phyloP scores from a whole-genome alignment of 1,140 invertebrate genomes.

The Uloborus diversus region DNA sequence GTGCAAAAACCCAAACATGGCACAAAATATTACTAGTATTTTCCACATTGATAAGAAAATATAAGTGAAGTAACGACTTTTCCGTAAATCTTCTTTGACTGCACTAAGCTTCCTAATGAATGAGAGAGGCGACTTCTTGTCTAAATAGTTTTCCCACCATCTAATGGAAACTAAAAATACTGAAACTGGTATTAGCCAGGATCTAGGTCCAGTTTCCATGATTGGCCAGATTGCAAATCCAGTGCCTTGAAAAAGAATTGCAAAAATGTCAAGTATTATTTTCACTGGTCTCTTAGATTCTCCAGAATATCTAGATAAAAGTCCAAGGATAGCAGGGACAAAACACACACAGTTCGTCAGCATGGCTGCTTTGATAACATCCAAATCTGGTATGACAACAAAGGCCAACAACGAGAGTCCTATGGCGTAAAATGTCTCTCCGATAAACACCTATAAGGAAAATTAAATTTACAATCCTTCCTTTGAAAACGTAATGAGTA shows the following conservation, averaged over 20 bases:
- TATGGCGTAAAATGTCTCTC: conserved; percentile 65
- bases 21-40: conserved; percentile 62
- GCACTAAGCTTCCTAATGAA: conserved; percentile 81
- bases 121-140: conserved; percentile 65
- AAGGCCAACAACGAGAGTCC: conserved; percentile 66
- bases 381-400: conserved; percentile 65
- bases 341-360: conserved; percentile 64
- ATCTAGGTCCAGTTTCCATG: conserved; percentile 18
- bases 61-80: conserved; percentile 77
- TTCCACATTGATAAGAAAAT: conserved; percentile 64
- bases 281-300: conserved; percentile 57
- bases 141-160: conserved; percentile 70
- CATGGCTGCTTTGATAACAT: conserved; percentile 65
- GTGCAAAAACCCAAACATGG: conserved; percentile 74
- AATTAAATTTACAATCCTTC: not conserved
- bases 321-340: conserved; percentile 63
- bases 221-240: conserved; percentile 88
- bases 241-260: conserved; percentile 73
- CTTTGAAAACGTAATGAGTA: not conserved
- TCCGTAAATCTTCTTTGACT: conserved; percentile 79
- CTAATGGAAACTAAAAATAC: conserved; percentile 68
- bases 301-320: conserved; percentile 58
- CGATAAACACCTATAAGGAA: conserved; percentile 60
- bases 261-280: conserved; percentile 62
- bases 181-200: conserved; percentile 66